Evolutionary conservation across 2,888 invertebrate genomes (phyloP).

Genomic region (Drosophila nr. perissopoda): DNA sequence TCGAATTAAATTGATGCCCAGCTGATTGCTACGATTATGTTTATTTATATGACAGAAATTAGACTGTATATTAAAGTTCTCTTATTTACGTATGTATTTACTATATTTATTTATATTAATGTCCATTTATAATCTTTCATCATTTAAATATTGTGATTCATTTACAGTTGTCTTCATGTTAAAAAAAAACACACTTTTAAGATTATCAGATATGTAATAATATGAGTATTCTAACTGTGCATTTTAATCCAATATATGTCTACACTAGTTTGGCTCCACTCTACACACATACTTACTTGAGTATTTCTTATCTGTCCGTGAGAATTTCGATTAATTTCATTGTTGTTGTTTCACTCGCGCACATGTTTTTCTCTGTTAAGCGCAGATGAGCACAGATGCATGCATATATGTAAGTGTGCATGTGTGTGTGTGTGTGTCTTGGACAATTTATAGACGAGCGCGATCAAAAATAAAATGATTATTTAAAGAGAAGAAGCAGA

Average conservation of each 20-base stretch:
- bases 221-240: neutral
- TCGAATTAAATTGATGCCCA: neutral
- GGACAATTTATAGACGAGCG: constrained; percentile 62
- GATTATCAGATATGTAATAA: neutral
- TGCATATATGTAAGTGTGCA: constrained; percentile 1
- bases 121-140: neutral
- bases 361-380: constrained; percentile 44
- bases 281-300: neutral
- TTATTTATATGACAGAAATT: neutral
- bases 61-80: neutral
- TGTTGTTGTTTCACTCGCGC: constrained; percentile 12
- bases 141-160: neutral
- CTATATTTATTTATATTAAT: neutral
- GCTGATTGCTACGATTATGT: neutral
- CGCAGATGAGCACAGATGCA: constrained; percentile 26
- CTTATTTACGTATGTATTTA: too few relatives aligned
- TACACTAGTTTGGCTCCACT: neutral
- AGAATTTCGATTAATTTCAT: neutral
- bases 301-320: constrained; percentile 4
- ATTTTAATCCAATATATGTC: neutral
- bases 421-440: constrained; percentile 6
- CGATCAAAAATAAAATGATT: constrained; percentile 68
- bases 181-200: neutral
- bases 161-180: neutral
- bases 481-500: constrained; percentile 38